phyloP scores from a whole-genome alignment of 2,888 invertebrate species.

The Pocota personata region DNA sequence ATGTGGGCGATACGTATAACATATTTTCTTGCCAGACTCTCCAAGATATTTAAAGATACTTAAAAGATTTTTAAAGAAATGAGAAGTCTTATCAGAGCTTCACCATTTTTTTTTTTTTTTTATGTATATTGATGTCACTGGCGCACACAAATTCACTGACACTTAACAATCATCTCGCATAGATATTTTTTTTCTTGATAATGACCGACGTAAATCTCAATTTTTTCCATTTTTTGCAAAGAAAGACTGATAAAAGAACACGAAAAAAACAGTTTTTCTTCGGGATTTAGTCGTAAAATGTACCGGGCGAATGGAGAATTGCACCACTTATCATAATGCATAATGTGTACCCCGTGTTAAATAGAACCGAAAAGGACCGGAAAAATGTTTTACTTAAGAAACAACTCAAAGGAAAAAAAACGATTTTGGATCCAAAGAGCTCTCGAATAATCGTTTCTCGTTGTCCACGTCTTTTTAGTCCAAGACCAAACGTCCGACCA shows the following conservation, averaged over 20 bases:
- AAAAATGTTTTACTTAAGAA: neutral
- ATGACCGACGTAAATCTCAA: neutral
- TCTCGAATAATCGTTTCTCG: neutral
- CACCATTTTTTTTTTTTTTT: neutral
- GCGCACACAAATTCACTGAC: slow-evolving; percentile 20
- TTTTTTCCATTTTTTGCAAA: slow-evolving; percentile 3
- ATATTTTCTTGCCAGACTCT: neutral
- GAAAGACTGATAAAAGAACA: neutral
- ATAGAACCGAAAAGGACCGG: slow-evolving; percentile 11
- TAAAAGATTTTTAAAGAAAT: neutral
- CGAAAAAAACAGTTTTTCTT: slow-evolving; percentile 3
- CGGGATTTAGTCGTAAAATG: neutral
- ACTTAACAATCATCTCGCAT: neutral
- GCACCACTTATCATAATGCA: neutral
- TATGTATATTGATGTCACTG: neutral
- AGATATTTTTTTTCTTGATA: neutral
- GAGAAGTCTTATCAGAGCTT: slow-evolving; percentile 10
- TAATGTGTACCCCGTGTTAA: neutral
- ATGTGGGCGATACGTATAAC: neutral
- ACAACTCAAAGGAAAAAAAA: neutral
- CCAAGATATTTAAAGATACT: neutral
- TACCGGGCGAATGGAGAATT: neutral
- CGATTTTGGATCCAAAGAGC: neutral
- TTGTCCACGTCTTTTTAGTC: slow-evolving; percentile 48
- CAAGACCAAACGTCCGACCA: slow-evolving; percentile 56